Base-by-base conservation (phyloP, 2,888 invertebrate genomes). In the Unio pictorum region DNA sequence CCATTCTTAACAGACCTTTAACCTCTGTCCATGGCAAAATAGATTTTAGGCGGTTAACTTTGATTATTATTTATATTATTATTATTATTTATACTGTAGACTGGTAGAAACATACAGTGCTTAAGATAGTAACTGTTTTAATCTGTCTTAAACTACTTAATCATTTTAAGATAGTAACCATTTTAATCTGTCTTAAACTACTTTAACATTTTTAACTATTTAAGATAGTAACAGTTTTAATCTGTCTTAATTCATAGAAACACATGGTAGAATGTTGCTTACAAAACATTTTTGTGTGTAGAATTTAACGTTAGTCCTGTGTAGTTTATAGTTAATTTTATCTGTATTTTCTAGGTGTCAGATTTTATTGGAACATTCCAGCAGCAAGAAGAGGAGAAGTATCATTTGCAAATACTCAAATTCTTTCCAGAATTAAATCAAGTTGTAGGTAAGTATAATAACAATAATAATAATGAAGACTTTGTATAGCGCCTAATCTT, bases 321-420 rank as follows among this genome's bases (percentile, higher is more conserved):
- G 23, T 59, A 26, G 11, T 59, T 23, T 28, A 17, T 15, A n/a
- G 11, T 20, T 28, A 26, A 28, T 63, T n/a, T 34, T 15, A 11
- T 63, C 55, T n/a, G 20, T 64, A 55, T 17, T 30, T 74, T 75
- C 3, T 70, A 89, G 89, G 87, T 89, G 23, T 88, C 89, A 68
- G 89, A 89, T 72, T 89, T 88, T 74, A 85, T 89, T 64, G 88
- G 88, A 45, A 88, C 88, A 28, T 88, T 88, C 71, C 86, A 88
- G 70, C 75, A 83, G 23, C 83, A 86, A 67, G 89, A 88, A 62
- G 89, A 89, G 59, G 88, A 88, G 76, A 88, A 87, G 68, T 89
- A 88, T 70, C 84, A 85, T 67, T 80, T 90, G 54, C 86, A 88
- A 66, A 79, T 88, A 17, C 71, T 90, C 34, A 86, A 84, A 66